Evolutionary conservation across 1,140 invertebrate genomes (phyloP), one percentile per base, ranked within the genome.

Genomic region (Pristionchus pacificus): DNA sequence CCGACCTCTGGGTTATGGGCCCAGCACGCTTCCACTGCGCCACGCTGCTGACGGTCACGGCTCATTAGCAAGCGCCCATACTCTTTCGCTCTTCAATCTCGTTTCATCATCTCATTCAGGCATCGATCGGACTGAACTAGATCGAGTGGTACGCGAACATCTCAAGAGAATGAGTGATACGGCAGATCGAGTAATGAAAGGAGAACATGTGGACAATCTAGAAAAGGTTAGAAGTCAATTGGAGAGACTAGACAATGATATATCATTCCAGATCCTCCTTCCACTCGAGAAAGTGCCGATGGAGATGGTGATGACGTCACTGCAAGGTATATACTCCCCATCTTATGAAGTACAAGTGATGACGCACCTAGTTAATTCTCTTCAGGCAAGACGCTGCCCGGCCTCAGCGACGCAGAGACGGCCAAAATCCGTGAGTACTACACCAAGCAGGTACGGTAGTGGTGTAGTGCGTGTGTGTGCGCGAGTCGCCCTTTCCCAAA

Each of bases 1-100:
- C 90, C 90, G 91, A 92, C 91, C 91, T 92, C 90, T 92, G 91
- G 91, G 91, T 93, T 93, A 93, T 93, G 91, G 91, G 91, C 91
- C 92, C 91, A 93, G 91, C 91, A 92, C 92, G 91, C 91, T 93
- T 92, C 92, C 91, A 91, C 91, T 93, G 91, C 91, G 91, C 92
- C 92, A 93, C 91, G 92, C 91, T 93, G 92, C 90, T 91, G 25
- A 49, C 38, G 38, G 38, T n/a, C n/a, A n/a, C n/a, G n/a, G n/a
- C n/a, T n/a, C n/a, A n/a, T n/a, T n/a, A n/a, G n/a, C n/a, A n/a
- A n/a, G n/a, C n/a, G n/a, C n/a, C n/a, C n/a, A n/a, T n/a, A n/a
- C n/a, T n/a, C n/a, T n/a, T n/a, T n/a, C n/a, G n/a, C n/a, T n/a
- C n/a, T n/a, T n/a, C n/a, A n/a, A n/a, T n/a, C n/a, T 70, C 74